Base-by-base conservation (phyloP, 2,797 vertebrate genomes). In the Gephyroberyx darwinii region DNA sequence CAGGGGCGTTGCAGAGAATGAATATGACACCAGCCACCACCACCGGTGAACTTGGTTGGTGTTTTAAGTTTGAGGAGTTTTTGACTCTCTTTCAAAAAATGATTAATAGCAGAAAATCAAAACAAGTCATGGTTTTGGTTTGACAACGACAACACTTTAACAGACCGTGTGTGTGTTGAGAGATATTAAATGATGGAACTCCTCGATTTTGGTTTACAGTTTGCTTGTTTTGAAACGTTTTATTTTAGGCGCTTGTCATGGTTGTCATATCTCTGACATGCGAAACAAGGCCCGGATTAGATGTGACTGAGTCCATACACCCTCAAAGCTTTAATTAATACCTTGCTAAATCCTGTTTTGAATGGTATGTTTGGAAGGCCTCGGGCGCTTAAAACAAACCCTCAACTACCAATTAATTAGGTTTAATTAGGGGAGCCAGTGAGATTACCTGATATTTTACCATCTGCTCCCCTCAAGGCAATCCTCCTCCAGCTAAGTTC, bases 351-450 rank as follows among this genome's bases (percentile, higher is more conserved):
- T 71, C 55, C 63, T 69, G 64, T 85, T 82, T 86, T 84, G 71
- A 80, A 53, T 16, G 0, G 30, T 61, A 75, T 75, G 83, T 82
- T 82, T 87, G 76, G 84, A 88, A 79, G 65, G 73, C 86, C 86
- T 64, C 56, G 2, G 62, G 84, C 84, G 17, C 61, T 77, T 54
- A 55, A 68, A 83, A 66, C 80, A 89, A 83, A 88, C 82, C 87
- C 84, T 87, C 84, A 82, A 77, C 76, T 31, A 71, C 79, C 62
- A 88, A 90, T 85, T 92, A 90, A 92, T 92, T 83, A 83, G 77
- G 67, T 85, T 86, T 90, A 87, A 93, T 93, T 89, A 89, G 76
- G 69, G 71, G 78, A 80, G 69, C 66, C 78, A 82, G 59, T 57
- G 76, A 69, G 70, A 81, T 82, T 83, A 81, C 70, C 73, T 80